These are phyloP conservation scores for Danio aesculapii DNA, from an alignment of 2,797 vertebrate species.

Conservation along the genomic window DNA sequence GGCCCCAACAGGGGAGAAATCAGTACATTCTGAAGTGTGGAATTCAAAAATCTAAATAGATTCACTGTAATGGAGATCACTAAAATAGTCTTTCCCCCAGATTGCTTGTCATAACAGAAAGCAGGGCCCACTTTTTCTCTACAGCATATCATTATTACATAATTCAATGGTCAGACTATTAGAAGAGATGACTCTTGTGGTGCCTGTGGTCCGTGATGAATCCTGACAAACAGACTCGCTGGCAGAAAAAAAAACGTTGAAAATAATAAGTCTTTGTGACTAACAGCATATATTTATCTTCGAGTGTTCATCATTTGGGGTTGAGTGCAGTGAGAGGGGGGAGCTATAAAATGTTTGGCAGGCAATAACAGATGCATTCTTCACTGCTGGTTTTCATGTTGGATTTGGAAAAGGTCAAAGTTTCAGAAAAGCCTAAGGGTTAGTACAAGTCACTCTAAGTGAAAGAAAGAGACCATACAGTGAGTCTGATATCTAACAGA, in stretches of 20 bases:
- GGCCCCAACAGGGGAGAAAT: constrained; percentile 34
- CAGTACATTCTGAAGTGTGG: constrained; percentile 36
- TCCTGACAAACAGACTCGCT: constrained; percentile 38
- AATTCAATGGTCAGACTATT: constrained; percentile 49
- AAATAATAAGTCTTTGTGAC: constrained; percentile 38
- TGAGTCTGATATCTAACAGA: constrained; percentile 11
- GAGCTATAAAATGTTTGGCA: constrained; percentile 46
- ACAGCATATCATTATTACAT: constrained; percentile 60
- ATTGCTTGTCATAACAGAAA: constrained; percentile 55
- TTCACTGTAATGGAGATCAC: constrained; percentile 22
- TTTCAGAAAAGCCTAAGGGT: constrained; percentile 28
- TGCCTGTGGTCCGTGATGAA: constrained; percentile 41
- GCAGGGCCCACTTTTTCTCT: constrained; percentile 32
- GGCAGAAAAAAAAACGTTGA: constrained; percentile 36
- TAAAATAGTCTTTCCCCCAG: constrained; percentile 49
- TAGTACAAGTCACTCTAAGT: constrained; percentile 25
- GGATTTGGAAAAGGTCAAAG: constrained; percentile 34
- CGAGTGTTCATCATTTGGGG: constrained; percentile 35
- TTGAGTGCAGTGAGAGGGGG: not conserved
- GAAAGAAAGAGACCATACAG: constrained; percentile 42
- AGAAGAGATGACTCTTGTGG: constrained; percentile 51
- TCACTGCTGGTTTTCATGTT: constrained; percentile 35
- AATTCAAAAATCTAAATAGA: constrained; percentile 53
- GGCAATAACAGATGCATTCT: constrained; percentile 54
- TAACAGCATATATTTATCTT: constrained; percentile 52